A percentile compares a stretch with the other conserved stretches of the same genome.
Conservation (phyloP, 2,888 invertebrate genomes). For the Perizoma flavofasciatum region DNA sequence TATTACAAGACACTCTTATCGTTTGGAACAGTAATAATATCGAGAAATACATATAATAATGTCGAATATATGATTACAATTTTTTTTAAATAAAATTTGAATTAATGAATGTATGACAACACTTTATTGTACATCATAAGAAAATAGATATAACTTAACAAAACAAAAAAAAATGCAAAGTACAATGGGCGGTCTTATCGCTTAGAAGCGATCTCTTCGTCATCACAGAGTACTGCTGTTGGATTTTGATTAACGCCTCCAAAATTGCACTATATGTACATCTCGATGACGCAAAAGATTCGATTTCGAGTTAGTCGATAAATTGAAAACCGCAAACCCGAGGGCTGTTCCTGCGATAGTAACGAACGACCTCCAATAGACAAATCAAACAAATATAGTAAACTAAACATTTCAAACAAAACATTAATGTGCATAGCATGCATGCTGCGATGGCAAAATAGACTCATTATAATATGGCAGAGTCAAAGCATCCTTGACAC, state of each 20-base stretch:
- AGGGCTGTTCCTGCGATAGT: slow-evolving; percentile 13
- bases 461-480: slow-evolving; percentile 59
- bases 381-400: slow-evolving; percentile 23
- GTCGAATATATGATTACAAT: too few species aligned
- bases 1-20: too few species aligned
- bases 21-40: not conserved
- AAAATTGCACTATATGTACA: slow-evolving; percentile 14
- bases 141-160: too few species aligned
- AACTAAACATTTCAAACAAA: slow-evolving; percentile 34
- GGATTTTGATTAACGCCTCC: slow-evolving; percentile 13
- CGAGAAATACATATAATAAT: too few species aligned
- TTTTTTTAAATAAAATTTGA: too few species aligned
- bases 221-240: slow-evolving; percentile 5
- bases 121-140: too few species aligned
- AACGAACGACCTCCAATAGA: slow-evolving; percentile 9
- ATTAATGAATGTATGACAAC: too few species aligned
- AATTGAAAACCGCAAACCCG: slow-evolving; percentile 19
- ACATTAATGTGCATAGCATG: slow-evolving; percentile 40
- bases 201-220: too few species aligned
- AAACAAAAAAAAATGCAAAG: too few species aligned
- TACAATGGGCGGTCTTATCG: too few species aligned
- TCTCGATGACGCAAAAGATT: slow-evolving; percentile 12
- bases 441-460: slow-evolving; percentile 65
- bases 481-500: slow-evolving; percentile 75
- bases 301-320: slow-evolving; percentile 14